Base-by-base conservation (phyloP, 2,113 vertebrate genomes). In the Colius striatus region DNA sequence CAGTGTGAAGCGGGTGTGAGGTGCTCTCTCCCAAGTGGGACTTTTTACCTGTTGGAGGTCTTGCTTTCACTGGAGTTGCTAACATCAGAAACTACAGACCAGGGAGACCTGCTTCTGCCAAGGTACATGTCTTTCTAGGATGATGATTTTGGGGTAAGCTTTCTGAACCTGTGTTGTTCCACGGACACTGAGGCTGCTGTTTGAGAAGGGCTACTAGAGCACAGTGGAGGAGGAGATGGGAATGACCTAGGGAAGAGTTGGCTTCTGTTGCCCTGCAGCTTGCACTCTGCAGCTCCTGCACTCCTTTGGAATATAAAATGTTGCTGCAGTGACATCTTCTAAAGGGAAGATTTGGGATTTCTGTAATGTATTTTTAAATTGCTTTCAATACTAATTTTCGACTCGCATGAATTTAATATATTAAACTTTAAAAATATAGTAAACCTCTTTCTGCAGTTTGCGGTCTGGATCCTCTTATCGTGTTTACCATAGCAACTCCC, bases 111-210 rank as follows among this genome's bases (percentile, higher is more conserved):
- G 34, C 27, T 25, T 72, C 77, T 84, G 77, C 41, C 34, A 7
- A 65, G 11, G n/a, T 36, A 5, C 23, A 5, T 0, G 0, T 16
- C 27, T 57, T 79, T 19, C 14, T 29, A 1, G 62, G 71, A 7
- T 6, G 30, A 15, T 62, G 67, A 16, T 61, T 75, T 79, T 30
- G 27, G 75, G 47, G 20, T 83, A 30, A 66, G 27, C 19, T 48
- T 58, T 36, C 50, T 29, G 45, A n/a, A 6, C 27, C 53, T 30
- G 11, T 7, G n/a, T 41, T 68, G 27, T 16, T 62, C 23, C 2
- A 18, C 19, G 63, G 62, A 45, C 22, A 3, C 67, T 19, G 79
- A 30, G 53, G 62, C n/a, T 85, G 70, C 65, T 51, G 62, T 32
- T 29, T 1, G 6, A 34, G 38, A 5, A 30, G 3, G 4, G 47